phyloP scores from a whole-genome alignment of 2,888 invertebrate species.

The Thumatha senex region DNA sequence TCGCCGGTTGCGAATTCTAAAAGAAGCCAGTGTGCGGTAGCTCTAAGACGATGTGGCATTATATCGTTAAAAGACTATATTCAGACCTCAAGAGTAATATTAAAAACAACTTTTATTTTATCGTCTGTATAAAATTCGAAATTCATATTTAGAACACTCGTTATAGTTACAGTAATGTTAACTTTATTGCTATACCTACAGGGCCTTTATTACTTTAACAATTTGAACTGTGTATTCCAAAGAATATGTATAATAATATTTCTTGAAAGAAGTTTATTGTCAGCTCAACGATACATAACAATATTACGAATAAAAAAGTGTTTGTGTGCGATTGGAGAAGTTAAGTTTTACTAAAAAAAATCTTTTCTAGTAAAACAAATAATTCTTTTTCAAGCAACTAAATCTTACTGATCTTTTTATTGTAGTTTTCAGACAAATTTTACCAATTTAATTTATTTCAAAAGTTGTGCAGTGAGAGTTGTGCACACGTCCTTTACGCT shows the following conservation, averaged over 20 bases:
- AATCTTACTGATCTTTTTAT: constrained; percentile 4
- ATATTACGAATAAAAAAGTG: constrained; percentile 34
- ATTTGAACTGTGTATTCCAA: not conserved
- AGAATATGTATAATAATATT: constrained; percentile 32
- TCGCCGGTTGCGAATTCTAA: too few species aligned
- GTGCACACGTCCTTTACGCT: too few species aligned
- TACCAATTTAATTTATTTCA: too few species aligned
- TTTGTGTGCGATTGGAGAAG: too few species aligned
- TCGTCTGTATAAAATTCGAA: not conserved
- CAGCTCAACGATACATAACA: constrained; percentile 18
- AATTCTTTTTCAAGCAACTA: constrained; percentile 16
- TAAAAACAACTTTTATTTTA: constrained; percentile 2
- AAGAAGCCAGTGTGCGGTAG: too few species aligned
- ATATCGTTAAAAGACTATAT: too few species aligned
- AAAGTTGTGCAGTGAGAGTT: too few species aligned
- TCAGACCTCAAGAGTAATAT: too few species aligned
- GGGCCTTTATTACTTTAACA: constrained; percentile 1
- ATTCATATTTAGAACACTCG: not conserved
- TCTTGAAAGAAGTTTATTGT: constrained; percentile 14
- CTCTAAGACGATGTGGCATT: too few species aligned
- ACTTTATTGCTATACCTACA: not conserved
- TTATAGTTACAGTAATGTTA: not conserved
- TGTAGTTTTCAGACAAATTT: not conserved
- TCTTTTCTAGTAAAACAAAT: not conserved
- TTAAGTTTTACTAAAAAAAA: constrained; percentile 6